Conservation (phyloP, 2,888 invertebrate genomes). For the Zootermopsis nevadensis region DNA sequence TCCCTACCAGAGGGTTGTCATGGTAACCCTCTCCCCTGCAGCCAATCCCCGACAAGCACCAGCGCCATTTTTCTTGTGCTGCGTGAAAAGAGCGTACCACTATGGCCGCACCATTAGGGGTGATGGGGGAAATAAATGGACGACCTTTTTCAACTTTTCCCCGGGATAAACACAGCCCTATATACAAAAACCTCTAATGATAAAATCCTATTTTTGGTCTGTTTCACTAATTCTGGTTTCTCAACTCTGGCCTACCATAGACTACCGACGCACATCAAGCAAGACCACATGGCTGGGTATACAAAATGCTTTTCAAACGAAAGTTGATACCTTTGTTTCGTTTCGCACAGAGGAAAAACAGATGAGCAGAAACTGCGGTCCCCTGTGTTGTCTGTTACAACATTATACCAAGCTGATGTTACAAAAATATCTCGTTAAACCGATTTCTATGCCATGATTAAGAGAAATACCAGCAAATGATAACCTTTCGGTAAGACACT, state of each 20-base stretch:
- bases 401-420: no score
- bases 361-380: no score
- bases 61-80: constrained; percentile 33
- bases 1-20: constrained; percentile 34
- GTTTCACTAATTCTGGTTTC: constrained; percentile 39
- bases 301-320: no score
- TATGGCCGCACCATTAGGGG: constrained; percentile 39
- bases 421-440: no score
- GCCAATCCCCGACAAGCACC: constrained; percentile 39
- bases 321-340: no score
- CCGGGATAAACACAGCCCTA: constrained; percentile 12
- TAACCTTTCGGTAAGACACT: no score
- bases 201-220: constrained; percentile 40
- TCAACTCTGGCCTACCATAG: background rate
- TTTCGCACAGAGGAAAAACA: no score
- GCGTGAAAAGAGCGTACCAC: constrained; percentile 34
- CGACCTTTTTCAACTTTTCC: constrained; percentile 11
- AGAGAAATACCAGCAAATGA: no score
- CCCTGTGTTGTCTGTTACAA: no score
- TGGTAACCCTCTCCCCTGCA: constrained; percentile 40
- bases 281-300: background rate
- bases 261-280: background rate
- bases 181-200: constrained; percentile 29
- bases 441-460: no score
- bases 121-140: constrained; percentile 38